Percentiles rank a stretch among this genome's conserved stretches.
phyloP scores from a whole-genome alignment of 2,888 invertebrate genomes.

The Anagyrus pseudococci region DNA sequence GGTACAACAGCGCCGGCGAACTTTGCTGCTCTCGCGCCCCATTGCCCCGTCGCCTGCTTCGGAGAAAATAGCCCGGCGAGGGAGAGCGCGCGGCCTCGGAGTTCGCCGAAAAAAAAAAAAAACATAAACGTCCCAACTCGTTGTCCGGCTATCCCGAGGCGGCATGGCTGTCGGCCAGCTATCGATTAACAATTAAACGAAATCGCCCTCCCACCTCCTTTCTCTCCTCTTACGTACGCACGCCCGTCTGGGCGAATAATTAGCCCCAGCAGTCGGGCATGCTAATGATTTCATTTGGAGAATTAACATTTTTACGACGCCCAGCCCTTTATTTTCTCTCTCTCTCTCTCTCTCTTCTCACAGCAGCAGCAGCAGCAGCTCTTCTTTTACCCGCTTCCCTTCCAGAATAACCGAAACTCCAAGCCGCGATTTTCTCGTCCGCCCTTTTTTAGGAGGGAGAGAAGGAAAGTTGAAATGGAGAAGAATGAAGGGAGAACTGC shows the following conservation, averaged over 20 bases:
- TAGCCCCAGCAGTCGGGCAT: constrained; percentile 21
- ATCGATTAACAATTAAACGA: constrained; percentile 35
- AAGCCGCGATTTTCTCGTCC: too few relatives aligned
- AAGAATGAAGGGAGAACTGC: too few relatives aligned
- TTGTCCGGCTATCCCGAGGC: too few relatives aligned
- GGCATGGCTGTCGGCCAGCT: constrained; percentile 33
- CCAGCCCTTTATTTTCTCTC: constrained; percentile 14
- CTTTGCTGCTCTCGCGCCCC: not conserved
- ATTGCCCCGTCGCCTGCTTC: not conserved
- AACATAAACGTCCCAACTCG: too few relatives aligned
- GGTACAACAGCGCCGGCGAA: not conserved
- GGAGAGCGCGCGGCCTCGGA: not conserved
- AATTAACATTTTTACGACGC: constrained; percentile 37
- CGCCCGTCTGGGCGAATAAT: constrained; percentile 16
- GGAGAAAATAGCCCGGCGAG: not conserved
- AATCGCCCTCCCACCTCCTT: constrained; percentile 11
- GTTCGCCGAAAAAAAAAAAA: not conserved
- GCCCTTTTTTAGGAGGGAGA: too few relatives aligned
- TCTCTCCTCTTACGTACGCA: not conserved
- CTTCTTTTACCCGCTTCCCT: too few relatives aligned
- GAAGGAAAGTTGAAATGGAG: too few relatives aligned
- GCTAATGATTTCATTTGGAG: constrained; percentile 38
- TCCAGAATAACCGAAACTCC: too few relatives aligned
- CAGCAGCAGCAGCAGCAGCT: too few relatives aligned
- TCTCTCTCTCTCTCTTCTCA: not conserved